Conservation (phyloP, 2,797 vertebrate species). For the Dicrostonyx torquatus region DNA sequence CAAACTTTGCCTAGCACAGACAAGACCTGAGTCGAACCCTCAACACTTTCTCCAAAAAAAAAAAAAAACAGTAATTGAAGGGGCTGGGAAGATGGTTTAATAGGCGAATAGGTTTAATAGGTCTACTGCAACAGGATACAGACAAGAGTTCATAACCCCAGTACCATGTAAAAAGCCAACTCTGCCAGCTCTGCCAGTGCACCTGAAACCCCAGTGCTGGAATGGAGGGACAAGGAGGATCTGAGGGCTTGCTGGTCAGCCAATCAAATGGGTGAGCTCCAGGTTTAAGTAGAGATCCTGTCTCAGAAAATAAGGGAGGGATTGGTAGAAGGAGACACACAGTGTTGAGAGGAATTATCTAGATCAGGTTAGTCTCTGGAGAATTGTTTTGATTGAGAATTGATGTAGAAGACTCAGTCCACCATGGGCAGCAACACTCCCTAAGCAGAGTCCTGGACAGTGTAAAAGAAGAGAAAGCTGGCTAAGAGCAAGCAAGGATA, state of each 20-base stretch:
- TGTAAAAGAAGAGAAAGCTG: neutral
- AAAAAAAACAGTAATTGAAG: neutral
- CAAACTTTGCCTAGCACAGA: neutral
- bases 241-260: neutral
- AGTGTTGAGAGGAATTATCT: neutral
- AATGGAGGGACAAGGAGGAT: neutral
- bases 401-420: neutral
- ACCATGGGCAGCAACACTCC: neutral
- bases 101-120: no score
- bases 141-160: neutral
- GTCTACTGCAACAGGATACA: neutral
- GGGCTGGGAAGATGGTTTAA: neutral
- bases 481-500: neutral
- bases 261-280: neutral
- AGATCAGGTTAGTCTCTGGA: neutral
- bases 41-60: neutral
- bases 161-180: neutral
- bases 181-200: neutral
- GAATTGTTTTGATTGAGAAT: neutral
- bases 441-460: neutral
- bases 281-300: neutral
- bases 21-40: neutral
- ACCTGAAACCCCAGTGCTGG: neutral
- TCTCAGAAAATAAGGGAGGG: neutral
- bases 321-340: neutral